phyloP scores from a whole-genome alignment of 92 coral and sea anemone species.

The Isaurus tuberculatus region DNA sequence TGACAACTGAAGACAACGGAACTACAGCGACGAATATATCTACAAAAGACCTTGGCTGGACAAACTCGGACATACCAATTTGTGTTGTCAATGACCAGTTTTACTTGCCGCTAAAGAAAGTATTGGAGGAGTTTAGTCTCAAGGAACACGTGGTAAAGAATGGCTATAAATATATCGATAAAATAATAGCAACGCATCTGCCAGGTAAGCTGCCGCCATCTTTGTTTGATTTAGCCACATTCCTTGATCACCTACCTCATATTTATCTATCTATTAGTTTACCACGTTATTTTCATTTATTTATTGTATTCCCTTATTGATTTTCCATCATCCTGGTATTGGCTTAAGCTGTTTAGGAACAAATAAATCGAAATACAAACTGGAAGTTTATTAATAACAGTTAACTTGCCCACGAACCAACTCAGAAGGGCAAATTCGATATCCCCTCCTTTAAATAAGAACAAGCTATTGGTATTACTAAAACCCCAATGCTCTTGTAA shows the following conservation, averaged over 20 bases:
- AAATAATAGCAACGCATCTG: too few relatives aligned
- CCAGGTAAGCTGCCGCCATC: too few relatives aligned
- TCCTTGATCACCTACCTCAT: conserved; percentile 1
- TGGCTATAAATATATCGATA: too few relatives aligned
- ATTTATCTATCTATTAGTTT: neutral
- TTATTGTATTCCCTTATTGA: conserved; percentile 2
- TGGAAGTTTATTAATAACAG: neutral
- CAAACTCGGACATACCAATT: neutral
- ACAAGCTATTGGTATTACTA: conserved; percentile 2
- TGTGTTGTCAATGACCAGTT: neutral
- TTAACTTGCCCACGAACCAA: conserved; percentile 2
- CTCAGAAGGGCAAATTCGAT: neutral
- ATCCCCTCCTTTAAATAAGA: neutral
- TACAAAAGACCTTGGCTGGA: neutral
- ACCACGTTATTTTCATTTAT: conserved; percentile 5
- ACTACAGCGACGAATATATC: too few relatives aligned
- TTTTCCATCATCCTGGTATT: neutral
- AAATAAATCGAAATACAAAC: neutral
- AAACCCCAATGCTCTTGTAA: neutral
- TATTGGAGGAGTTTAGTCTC: neutral
- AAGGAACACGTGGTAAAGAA: neutral
- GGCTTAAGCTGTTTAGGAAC: neutral
- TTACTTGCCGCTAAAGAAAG: neutral
- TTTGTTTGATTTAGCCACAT: neutral
- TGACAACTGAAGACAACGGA: too few relatives aligned